A percentile compares a stretch with the other conserved stretches of the same genome.
Conservation (phyloP, 1,140 invertebrate genomes). For the Drosophila kurseongensis region DNA sequence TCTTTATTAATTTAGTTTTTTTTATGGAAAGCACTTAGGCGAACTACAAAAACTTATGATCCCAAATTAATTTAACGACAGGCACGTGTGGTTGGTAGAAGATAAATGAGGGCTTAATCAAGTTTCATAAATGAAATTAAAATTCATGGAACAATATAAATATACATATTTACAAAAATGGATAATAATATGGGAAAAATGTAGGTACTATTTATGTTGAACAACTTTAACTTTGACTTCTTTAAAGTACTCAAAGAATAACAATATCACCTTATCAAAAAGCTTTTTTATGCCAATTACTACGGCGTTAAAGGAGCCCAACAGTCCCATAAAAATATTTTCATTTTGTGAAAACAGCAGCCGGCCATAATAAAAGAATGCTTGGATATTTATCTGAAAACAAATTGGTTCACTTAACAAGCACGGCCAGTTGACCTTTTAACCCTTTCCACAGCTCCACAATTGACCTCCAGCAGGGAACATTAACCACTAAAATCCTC, state of each 20-base stretch:
- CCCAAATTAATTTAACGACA: slow-evolving; percentile 28
- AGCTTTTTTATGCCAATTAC: neutral
- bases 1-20: slow-evolving; percentile 17
- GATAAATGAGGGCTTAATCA: neutral
- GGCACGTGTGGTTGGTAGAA: slow-evolving; percentile 11
- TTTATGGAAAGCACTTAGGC: slow-evolving; percentile 37
- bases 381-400: slow-evolving; percentile 44
- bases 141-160: neutral
- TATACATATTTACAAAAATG: neutral
- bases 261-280: neutral
- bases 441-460: slow-evolving; percentile 37
- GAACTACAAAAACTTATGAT: slow-evolving; percentile 28
- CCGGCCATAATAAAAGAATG: slow-evolving; percentile 23
- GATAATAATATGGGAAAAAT: neutral
- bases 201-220: too few species aligned
- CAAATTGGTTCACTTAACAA: slow-evolving; percentile 51
- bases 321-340: slow-evolving; percentile 13
- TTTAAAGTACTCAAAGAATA: neutral
- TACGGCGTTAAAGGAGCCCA: neutral
- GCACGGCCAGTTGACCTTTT: slow-evolving; percentile 30
- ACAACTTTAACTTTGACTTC: neutral
- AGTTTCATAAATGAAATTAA: neutral
- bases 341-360: slow-evolving; percentile 10
- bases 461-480: slow-evolving; percentile 41
- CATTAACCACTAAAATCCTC: slow-evolving; percentile 59